Conservation (phyloP, 2,113 vertebrate species). For the Addax nasomaculatus region DNA sequence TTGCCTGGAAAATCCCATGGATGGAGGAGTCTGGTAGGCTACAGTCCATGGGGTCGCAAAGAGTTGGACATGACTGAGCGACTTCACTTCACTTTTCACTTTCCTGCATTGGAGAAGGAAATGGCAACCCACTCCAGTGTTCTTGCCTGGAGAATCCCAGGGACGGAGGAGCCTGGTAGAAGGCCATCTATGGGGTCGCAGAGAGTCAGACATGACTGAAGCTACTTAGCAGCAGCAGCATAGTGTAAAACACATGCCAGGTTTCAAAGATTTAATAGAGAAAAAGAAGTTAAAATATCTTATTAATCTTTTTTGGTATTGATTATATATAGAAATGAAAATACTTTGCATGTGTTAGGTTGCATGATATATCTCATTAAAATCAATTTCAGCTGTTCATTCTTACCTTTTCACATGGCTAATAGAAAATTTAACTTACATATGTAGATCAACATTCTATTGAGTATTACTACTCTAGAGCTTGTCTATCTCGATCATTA, state of each 20-base stretch:
- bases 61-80: no score
- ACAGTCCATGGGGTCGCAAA: no score
- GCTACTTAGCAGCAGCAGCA: no score
- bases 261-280: background rate
- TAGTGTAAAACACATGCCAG: background rate
- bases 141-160: no score
- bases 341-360: background rate
- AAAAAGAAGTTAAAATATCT: background rate
- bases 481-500: background rate
- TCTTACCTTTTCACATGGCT: background rate
- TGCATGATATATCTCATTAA: background rate
- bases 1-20: no score
- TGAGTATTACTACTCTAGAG: background rate
- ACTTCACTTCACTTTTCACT: no score
- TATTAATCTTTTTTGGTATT: background rate
- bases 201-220: no score
- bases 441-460: background rate
- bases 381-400: background rate
- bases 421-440: background rate
- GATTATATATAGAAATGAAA: background rate
- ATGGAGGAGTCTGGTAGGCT: no score
- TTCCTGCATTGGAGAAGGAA: no score
- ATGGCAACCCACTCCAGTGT: no score
- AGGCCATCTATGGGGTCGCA: no score
- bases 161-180: no score